Evolutionary conservation across 1,140 invertebrate species (phyloP).

Genomic region (Oncopeltus fasciatus): DNA sequence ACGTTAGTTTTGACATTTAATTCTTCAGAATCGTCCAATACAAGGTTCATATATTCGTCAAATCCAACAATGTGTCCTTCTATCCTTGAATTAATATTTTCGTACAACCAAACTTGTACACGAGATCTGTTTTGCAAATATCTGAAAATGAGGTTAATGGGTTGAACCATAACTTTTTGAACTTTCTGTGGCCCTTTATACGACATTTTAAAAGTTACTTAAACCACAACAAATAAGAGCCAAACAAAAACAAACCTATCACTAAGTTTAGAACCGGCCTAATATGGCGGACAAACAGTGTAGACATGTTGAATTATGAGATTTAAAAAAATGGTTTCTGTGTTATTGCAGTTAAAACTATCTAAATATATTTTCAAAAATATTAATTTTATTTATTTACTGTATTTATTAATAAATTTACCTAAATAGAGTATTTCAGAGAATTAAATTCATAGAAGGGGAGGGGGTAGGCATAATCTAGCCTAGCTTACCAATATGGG

Average conservation of each 20-base stretch:
- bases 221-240: slow-evolving; percentile 20
- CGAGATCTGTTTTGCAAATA: slow-evolving; percentile 84
- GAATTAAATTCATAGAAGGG: too few species aligned
- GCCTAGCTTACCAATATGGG: too few species aligned
- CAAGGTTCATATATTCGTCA: slow-evolving; percentile 99
- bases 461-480: too few species aligned
- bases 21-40: slow-evolving; percentile 94
- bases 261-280: background rate
- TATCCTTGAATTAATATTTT: slow-evolving; percentile 41
- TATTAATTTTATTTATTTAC: too few species aligned
- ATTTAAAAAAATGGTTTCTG: too few species aligned
- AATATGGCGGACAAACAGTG: background rate
- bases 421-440: too few species aligned
- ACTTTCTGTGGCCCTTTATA: slow-evolving; percentile 88
- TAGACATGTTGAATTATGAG: background rate
- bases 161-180: slow-evolving; percentile 97
- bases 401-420: too few species aligned
- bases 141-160: slow-evolving; percentile 89
- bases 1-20: slow-evolving; percentile 78
- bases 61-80: slow-evolving; percentile 98
- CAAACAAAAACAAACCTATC: background rate
- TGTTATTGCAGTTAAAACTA: too few species aligned
- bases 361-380: too few species aligned
- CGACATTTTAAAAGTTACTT: slow-evolving; percentile 42
- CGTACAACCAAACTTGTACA: slow-evolving; percentile 48